Percentiles rank a stretch among this genome's conserved stretches.
These are phyloP conservation scores for Clavelina lepadiformis DNA, from an alignment of 23 tunicate species.

Conservation along the genomic window DNA sequence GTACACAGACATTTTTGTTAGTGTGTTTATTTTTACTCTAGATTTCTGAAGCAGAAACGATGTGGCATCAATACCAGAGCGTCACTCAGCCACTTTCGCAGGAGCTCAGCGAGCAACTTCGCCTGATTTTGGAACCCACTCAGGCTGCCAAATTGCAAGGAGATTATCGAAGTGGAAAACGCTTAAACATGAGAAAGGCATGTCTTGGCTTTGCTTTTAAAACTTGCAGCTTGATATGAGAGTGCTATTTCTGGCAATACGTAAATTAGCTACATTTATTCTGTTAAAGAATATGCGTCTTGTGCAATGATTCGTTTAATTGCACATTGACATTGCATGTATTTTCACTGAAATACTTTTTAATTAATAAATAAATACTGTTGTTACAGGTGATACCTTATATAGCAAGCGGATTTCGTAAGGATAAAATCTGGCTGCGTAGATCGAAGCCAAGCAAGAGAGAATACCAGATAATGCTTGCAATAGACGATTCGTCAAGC, in stretches of 20 bases:
- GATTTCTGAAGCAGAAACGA: conserved; percentile 44
- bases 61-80: conserved; percentile 73
- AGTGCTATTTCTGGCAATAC: no score
- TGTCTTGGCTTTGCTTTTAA: not conserved
- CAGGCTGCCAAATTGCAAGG: conserved; percentile 89
- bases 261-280: no score
- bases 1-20: not conserved
- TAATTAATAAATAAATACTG: not conserved
- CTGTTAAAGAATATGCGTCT: not conserved
- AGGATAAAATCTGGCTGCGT: conserved; percentile 96
- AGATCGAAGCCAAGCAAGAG: conserved; percentile 90
- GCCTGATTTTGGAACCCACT: conserved; percentile 87
- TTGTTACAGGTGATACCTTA: conserved; percentile 69
- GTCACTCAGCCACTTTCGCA: conserved; percentile 60
- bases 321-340: not conserved
- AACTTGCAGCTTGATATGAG: no score
- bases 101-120: conserved; percentile 88
- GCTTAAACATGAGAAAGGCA: conserved; percentile 93
- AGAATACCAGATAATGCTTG: conserved; percentile 84
- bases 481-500: conserved; percentile 88
- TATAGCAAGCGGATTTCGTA: conserved; percentile 89
- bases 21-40: not conserved
- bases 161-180: conserved; percentile 84
- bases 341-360: no score
- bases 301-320: not conserved